Evolutionary conservation across 2,888 invertebrate species (phyloP).

Genomic region (Morpho helenor): DNA sequence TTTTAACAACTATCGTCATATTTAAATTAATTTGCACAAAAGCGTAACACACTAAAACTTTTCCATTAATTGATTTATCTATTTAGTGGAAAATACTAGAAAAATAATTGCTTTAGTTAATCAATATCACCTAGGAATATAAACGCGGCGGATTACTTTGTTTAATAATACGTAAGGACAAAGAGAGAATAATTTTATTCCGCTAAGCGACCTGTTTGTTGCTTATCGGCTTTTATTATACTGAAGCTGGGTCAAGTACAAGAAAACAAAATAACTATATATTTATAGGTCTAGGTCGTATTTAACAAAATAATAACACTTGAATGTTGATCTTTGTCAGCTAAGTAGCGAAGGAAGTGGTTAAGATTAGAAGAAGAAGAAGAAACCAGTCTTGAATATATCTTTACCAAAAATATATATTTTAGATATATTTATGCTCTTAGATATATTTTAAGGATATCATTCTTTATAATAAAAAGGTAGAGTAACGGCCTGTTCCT

Average conservation of each 20-base stretch:
- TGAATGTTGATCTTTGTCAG: slow-evolving; percentile 4
- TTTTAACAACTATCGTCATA: no score
- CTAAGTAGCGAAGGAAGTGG: not conserved
- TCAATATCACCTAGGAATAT: not conserved
- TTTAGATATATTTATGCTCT: no score
- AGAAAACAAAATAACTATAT: slow-evolving; percentile 1
- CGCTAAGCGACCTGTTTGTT: slow-evolving; percentile 10
- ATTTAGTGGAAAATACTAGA: no score
- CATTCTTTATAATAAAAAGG: no score
- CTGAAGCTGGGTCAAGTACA: slow-evolving; percentile 14
- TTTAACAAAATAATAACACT: slow-evolving; percentile 11
- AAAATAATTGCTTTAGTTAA: not conserved
- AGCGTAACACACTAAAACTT: no score
- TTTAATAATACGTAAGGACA: not conserved
- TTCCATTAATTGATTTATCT: no score
- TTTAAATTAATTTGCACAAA: no score
- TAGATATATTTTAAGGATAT: no score
- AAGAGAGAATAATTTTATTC: slow-evolving; percentile 10
- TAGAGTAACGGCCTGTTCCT: no score
- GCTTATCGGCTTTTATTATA: slow-evolving; percentile 13
- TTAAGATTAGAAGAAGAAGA: no score
- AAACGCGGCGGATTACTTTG: not conserved
- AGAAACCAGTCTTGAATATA: no score
- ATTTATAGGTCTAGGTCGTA: slow-evolving; percentile 12
- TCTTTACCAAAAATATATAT: no score